phyloP scores from a whole-genome alignment of 53 echinoderm and acorn worm genomes.

The Zoroaster sp. region DNA sequence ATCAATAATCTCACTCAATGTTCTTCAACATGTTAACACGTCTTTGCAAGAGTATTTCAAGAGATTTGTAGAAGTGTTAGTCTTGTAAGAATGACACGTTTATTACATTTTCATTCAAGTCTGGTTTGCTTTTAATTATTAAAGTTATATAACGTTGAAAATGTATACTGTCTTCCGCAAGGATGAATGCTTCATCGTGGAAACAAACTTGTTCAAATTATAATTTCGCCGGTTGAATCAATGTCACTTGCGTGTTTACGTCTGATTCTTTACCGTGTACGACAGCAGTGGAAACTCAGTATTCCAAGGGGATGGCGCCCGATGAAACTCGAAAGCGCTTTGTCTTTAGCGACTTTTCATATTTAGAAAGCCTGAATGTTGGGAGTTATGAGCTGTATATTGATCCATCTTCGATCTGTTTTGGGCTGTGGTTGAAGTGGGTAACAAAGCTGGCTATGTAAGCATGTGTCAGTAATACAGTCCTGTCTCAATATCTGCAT shows the following conservation, averaged over 20 bases:
- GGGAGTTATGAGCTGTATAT: neutral
- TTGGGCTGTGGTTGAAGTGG: constrained; percentile 12
- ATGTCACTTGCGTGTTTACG: neutral
- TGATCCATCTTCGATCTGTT: constrained; percentile 32
- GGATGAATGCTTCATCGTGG: neutral
- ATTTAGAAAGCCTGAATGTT: neutral
- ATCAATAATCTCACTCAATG: too few relatives aligned
- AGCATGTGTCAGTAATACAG: neutral
- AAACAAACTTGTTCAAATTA: too few relatives aligned
- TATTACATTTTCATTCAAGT: neutral
- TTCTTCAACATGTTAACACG: too few relatives aligned
- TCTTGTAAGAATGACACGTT: neutral
- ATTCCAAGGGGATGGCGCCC: too few relatives aligned
- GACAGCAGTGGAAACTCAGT: too few relatives aligned
- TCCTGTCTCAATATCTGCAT: neutral
- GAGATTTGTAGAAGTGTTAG: neutral
- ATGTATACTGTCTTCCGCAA: neutral
- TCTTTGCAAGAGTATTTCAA: too few relatives aligned
- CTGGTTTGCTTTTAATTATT: neutral
- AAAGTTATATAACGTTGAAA: neutral
- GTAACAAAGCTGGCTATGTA: neutral
- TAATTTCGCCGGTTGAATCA: too few relatives aligned
- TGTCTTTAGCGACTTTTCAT: too few relatives aligned
- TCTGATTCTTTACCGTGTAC: neutral
- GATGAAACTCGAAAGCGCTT: too few relatives aligned